phyloP scores from a whole-genome alignment of 1,140 invertebrate species.

The Pseudomyrmex gracilis region DNA sequence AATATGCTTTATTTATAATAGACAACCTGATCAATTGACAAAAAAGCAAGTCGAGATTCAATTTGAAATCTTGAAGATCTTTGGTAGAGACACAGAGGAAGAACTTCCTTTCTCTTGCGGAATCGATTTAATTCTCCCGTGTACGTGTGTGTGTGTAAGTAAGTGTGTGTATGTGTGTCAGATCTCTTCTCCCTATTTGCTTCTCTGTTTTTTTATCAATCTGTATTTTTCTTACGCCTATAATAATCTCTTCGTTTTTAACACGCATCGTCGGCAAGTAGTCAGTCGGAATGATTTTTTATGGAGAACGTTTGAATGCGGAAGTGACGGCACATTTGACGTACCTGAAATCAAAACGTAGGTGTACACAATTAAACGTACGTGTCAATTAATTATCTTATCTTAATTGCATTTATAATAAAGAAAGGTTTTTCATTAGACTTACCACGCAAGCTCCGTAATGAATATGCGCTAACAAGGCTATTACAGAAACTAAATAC shows the following conservation, averaged over 20 bases:
- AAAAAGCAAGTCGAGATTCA: too few species aligned
- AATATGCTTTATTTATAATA: too few species aligned
- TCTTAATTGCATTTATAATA: not conserved
- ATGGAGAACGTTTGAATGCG: conserved; percentile 89
- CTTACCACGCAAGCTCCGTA: conserved; percentile 96
- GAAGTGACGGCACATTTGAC: conserved; percentile 91
- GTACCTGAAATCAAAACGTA: conserved; percentile 84
- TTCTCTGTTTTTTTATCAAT: conserved; percentile 58
- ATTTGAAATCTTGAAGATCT: too few species aligned
- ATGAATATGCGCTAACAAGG: conserved; percentile 93
- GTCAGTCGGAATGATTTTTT: conserved; percentile 87
- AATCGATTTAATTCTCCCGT: too few species aligned
- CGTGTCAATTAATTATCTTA: too few species aligned
- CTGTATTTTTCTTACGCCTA: conserved; percentile 33
- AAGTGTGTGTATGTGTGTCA: conserved; percentile 71
- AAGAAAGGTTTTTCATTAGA: conserved; percentile 53
- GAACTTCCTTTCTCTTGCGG: too few species aligned
- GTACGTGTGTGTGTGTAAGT: not conserved
- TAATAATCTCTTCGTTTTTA: conserved; percentile 79
- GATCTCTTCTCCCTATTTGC: conserved; percentile 73
- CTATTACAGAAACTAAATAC: conserved; percentile 90
- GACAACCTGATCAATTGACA: too few species aligned
- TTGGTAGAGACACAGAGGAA: too few species aligned
- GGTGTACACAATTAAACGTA: too few species aligned
- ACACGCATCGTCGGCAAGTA: conserved; percentile 87